Evolutionary conservation across 2,797 vertebrate genomes (phyloP).

Genomic region (Emys orbicularis): DNA sequence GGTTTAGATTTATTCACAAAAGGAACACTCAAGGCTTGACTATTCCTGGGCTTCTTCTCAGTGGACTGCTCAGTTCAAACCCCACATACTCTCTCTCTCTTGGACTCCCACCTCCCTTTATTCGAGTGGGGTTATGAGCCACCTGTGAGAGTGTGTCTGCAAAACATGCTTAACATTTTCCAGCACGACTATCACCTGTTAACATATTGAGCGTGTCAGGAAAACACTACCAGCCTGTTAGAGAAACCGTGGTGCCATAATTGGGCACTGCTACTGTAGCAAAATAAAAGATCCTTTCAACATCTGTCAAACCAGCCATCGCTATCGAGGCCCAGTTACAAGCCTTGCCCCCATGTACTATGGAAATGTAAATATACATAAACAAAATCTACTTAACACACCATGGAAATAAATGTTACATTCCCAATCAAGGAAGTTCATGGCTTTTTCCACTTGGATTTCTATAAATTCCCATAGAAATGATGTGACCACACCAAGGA

Average conservation of each 20-base stretch:
- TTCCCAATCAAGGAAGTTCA: neutral
- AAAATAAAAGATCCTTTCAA: neutral
- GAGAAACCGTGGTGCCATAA: neutral
- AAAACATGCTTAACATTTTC: constrained; percentile 6
- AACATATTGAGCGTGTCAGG: neutral
- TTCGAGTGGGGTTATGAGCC: neutral
- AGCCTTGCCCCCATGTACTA: neutral
- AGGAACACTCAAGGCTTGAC: neutral
- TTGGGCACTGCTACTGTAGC: neutral
- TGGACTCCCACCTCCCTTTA: neutral
- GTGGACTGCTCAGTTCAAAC: fast-evolving
- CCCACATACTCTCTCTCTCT: neutral
- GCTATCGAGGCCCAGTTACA: neutral
- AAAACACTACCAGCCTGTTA: neutral
- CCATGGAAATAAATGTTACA: neutral
- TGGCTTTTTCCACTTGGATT: neutral
- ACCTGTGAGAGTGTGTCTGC: neutral
- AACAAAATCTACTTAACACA: neutral
- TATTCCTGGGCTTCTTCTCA: neutral
- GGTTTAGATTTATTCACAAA: neutral
- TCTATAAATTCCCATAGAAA: neutral
- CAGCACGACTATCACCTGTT: constrained; percentile 8
- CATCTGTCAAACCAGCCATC: neutral
- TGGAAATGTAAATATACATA: neutral
- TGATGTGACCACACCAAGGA: neutral